Evolutionary conservation across 2,888 invertebrate species (phyloP).

Genomic region (Apamea monoglypha): DNA sequence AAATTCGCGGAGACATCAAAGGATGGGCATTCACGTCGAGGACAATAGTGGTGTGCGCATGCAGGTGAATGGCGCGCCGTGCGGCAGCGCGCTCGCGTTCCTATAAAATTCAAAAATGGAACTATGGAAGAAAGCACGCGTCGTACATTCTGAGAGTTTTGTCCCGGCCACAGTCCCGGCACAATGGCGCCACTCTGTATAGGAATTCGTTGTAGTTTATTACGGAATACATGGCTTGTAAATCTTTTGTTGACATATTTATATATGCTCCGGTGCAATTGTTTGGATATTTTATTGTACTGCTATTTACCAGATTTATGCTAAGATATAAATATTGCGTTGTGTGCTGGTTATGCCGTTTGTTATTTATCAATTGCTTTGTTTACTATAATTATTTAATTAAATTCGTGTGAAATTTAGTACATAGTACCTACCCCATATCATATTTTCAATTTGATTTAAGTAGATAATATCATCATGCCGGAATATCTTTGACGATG

Average conservation of each 20-base stretch:
- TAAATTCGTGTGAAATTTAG: not conserved
- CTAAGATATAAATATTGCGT: constrained; percentile 36
- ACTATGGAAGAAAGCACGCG: constrained; percentile 74
- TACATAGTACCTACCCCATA: not conserved
- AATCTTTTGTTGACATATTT: constrained; percentile 65
- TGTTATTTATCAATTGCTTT: not conserved
- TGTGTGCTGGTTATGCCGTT: not conserved
- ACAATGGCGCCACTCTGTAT: constrained; percentile 72
- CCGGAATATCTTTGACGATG: not conserved
- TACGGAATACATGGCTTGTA: constrained; percentile 67
- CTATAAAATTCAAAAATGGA: constrained; percentile 78
- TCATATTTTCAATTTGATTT: not conserved
- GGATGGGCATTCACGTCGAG: constrained; percentile 68
- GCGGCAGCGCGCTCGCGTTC: constrained; percentile 66
- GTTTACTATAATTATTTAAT: not conserved
- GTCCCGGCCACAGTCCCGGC: constrained; percentile 70
- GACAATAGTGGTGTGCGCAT: constrained; percentile 72
- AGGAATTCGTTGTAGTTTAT: constrained; percentile 75
- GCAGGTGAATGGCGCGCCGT: constrained; percentile 66
- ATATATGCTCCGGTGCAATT: constrained; percentile 58
- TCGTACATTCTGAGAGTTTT: constrained; percentile 74
- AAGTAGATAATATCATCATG: not conserved
- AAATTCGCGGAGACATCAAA: constrained; percentile 72
- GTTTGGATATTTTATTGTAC: constrained; percentile 63
- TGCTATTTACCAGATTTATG: constrained; percentile 52